Conservation (phyloP, 2,797 vertebrate species). For the Trachops cirrhosus region DNA sequence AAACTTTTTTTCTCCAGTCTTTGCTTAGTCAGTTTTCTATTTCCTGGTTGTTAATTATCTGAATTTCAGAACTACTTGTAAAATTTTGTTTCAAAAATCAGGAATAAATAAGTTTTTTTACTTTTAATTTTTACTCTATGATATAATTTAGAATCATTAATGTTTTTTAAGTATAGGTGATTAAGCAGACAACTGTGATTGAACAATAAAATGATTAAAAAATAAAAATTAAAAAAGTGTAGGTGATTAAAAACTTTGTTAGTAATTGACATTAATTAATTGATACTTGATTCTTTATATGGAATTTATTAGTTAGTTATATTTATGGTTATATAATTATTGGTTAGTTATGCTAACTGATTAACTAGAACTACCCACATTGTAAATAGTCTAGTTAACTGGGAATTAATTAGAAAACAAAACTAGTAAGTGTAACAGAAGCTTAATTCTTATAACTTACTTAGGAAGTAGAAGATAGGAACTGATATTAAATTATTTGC, state of each 20-base stretch:
- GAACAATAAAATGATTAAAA: too few relatives aligned
- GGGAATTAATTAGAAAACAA: conserved; percentile 43
- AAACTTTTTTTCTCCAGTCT: background rate
- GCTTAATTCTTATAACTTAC: conserved; percentile 30
- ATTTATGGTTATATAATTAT: background rate
- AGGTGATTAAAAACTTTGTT: conserved; percentile 40
- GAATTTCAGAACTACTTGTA: conserved; percentile 34
- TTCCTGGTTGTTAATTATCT: conserved; percentile 19
- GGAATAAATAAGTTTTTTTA: background rate
- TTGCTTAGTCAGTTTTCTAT: conserved; percentile 23
- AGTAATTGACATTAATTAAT: conserved; percentile 28
- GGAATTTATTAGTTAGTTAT: background rate
- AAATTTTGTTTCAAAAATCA: conserved; percentile 45
- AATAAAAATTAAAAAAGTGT: background rate
- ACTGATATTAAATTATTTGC: background rate
- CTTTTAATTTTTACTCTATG: conserved; percentile 30
- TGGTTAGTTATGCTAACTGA: conserved; percentile 7
- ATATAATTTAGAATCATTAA: conserved; percentile 44
- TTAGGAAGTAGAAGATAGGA: conserved; percentile 23
- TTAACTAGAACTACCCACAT: background rate
- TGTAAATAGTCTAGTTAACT: conserved; percentile 34
- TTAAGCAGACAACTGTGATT: background rate
- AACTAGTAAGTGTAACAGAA: background rate
- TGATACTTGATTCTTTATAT: background rate
- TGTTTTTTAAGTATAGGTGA: background rate